phyloP scores from a whole-genome alignment of 2,888 invertebrate species.

The Napeogenes inachia region DNA sequence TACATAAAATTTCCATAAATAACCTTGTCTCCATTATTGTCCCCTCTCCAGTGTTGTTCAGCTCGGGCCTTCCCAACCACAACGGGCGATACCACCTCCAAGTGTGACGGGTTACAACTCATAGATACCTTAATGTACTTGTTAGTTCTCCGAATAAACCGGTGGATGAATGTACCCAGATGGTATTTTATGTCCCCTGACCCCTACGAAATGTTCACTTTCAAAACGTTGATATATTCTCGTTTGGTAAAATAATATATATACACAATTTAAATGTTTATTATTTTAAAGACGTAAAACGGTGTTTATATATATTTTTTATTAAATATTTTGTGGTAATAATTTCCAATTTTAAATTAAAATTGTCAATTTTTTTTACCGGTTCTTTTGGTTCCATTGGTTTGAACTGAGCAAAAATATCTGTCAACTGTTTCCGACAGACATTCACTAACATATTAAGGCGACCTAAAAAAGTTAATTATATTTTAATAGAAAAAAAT shows the following conservation, averaged over 20 bases:
- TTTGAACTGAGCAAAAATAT: constrained; percentile 95
- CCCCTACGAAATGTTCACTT: constrained; percentile 60
- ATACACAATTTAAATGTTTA: too few relatives aligned
- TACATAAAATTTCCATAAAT: too few relatives aligned
- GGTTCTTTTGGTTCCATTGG: constrained; percentile 88
- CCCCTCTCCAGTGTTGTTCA: constrained; percentile 90
- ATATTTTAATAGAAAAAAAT: background rate
- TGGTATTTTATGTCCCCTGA: constrained; percentile 97
- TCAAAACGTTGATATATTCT: too few relatives aligned
- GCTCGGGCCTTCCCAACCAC: constrained; percentile 92
- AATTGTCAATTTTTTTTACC: constrained; percentile 44
- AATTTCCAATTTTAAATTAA: too few relatives aligned
- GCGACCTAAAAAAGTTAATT: constrained; percentile 75
- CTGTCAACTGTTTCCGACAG: constrained; percentile 92
- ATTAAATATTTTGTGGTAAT: too few relatives aligned
- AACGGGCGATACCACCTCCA: constrained; percentile 92
- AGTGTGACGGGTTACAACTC: constrained; percentile 96
- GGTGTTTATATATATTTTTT: too few relatives aligned
- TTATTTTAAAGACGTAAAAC: too few relatives aligned
- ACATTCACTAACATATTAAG: constrained; percentile 93
- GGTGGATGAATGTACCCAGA: constrained; percentile 91
- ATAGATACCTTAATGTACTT: constrained; percentile 89
- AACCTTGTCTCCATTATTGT: constrained; percentile 81
- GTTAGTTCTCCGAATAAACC: constrained; percentile 84
- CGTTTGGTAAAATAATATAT: too few relatives aligned